A percentile compares a stretch with the other conserved stretches of the same genome.
Evolutionary conservation across 2,888 invertebrate genomes (phyloP).

Genomic region (Sinohyriopsis cumingii): DNA sequence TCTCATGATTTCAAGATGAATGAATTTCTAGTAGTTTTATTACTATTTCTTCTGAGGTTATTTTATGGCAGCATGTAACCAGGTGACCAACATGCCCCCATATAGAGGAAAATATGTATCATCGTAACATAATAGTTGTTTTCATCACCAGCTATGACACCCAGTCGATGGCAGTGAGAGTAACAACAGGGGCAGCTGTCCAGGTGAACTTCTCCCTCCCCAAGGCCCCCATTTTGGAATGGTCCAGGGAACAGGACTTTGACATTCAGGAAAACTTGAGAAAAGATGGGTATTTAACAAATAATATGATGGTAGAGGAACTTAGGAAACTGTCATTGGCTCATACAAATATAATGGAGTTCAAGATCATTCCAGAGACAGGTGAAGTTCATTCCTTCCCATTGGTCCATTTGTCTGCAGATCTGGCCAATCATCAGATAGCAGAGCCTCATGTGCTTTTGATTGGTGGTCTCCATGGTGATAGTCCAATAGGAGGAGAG

Average conservation of each 20-base stretch:
- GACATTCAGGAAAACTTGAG: conserved; percentile 72
- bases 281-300: conserved; percentile 78
- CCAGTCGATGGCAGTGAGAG: conserved; percentile 78
- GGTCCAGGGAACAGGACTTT: conserved; percentile 76
- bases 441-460: conserved; percentile 86
- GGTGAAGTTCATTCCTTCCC: conserved; percentile 40
- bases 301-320: conserved; percentile 78
- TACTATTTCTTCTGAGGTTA: too few relatives aligned
- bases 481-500: conserved; percentile 66
- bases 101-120: background rate
- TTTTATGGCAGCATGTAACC: too few relatives aligned
- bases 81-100: too few relatives aligned
- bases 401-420: conserved; percentile 50
- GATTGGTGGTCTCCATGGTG: conserved; percentile 79
- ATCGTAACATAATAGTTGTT: background rate
- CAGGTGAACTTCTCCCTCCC: conserved; percentile 85
- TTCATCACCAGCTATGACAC: conserved; percentile 63
- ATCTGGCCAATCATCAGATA: conserved; percentile 34
- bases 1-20: too few relatives aligned
- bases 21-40: too few relatives aligned
- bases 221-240: conserved; percentile 77
- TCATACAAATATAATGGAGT: conserved; percentile 78
- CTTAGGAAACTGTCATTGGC: conserved; percentile 82
- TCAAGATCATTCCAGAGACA: conserved; percentile 31
- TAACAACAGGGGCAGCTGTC: conserved; percentile 77